Evolutionary conservation across 2,888 invertebrate genomes (phyloP), one percentile per base, ranked within the genome.

Genomic region (Aromia moschata): DNA sequence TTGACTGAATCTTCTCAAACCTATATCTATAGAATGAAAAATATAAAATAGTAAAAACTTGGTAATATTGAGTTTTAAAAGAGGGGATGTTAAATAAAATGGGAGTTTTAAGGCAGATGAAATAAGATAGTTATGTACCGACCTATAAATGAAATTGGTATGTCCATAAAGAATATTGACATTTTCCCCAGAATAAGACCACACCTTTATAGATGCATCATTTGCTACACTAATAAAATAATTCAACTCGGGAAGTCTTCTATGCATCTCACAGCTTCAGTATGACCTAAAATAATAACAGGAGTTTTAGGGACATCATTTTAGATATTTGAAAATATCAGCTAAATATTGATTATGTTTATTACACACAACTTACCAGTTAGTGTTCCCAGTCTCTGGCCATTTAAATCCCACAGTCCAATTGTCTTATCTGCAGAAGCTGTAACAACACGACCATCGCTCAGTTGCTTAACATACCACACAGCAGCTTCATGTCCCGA

Each of bases 361-460:
- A n/a, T n/a, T n/a, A n/a, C n/a, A n/a, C n/a, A n/a, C 25, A n/a
- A 25, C 38, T 5, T 41, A 89, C 89, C 92, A 79, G 83, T 86
- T 31, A 93, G 82, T 52, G 88, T 85, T 55, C 83, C 84, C 53
- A 89, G 79, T 69, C 88, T 84, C 60, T 85, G 85, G 2, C 93
- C 94, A 69, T 87, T 83, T 52, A 83, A 83, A 65, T 83, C 86
- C 96, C 96, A 98, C 17, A 95, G 80, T 69, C 89, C 89, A 53
- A 98, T 91, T 7, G 88, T 88, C 81, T 93, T 94, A 81, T 99
- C 98, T 11, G 98, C 98, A 0, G 94, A 94, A 0, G 92, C 98
- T 10, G 97, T 96, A 0, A 94, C 85, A 68, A 91, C 86, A 18
- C 80, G 82, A 1, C 82, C 81, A 62, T 84, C 84, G 15, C 82